Base-by-base conservation (phyloP, 1,140 invertebrate species). In the Bombus ignitus region DNA sequence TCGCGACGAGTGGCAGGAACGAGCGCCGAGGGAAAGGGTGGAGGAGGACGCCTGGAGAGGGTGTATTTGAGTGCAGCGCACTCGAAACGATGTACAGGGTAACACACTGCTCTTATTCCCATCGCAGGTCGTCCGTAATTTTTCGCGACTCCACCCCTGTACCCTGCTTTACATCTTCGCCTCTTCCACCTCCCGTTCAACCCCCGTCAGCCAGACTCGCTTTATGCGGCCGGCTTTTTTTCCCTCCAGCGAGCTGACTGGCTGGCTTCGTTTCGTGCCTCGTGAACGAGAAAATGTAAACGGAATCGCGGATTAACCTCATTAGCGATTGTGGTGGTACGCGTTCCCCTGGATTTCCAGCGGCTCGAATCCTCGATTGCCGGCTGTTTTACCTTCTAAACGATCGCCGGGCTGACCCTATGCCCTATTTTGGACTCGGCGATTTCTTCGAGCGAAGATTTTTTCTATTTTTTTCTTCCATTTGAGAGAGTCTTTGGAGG, bases 21-120 rank as follows among this genome's bases (percentile, higher is more conserved):
- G 85, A 87, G 85, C 53, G 44, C 25, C 80, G 66, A 10, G 68
- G 66, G 42, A 78, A 59, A 32, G 47, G 81, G 35, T 53, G 44
- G 73, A 87, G 74, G 47, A 53, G 79, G 12, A 62, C n/a, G 59
- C 57, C 53, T 66, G 78, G 78, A 81, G 77, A 81, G 83, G 78
- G 83, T 81, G 78, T 85, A 81, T 85, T 79, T 42, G 83, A 85
- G 77, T 81, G 83, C 79, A 87, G 82, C 28, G 59, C 89, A 88
- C 87, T 85, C 89, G 81, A 90, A 90, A 83, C 81, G 85, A 22
- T 83, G 81, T 87, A 84, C 85, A 78, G 85, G 59, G 85, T 87
- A 87, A 87, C 85, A 87, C 66, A 84, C 85, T 87, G 85, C 85
- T 87, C 85, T 87, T 87, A 87, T 87, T 87, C 85, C 81, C 81